Evolutionary conservation across 2,888 invertebrate species (phyloP).

Genomic region (Epistrophe eligans): DNA sequence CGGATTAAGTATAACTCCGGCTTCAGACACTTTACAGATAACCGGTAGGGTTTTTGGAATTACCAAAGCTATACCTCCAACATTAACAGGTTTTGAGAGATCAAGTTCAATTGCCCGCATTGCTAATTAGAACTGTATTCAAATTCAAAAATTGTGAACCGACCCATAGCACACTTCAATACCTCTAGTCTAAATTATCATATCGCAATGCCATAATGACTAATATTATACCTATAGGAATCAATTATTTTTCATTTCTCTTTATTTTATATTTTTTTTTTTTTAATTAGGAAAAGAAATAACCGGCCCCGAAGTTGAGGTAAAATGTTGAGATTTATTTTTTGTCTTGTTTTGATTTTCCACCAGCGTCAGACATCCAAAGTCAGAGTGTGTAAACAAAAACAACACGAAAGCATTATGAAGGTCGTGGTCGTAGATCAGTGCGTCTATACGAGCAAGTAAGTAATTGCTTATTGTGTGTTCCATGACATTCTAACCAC

Average conservation of each 20-base stretch:
- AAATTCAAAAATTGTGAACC: slow-evolving; percentile 19
- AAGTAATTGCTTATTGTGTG: slow-evolving; percentile 48
- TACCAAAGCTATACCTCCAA: slow-evolving; percentile 7
- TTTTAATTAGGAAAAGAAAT: not conserved
- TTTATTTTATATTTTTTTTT: not conserved
- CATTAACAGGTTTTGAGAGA: slow-evolving; percentile 64
- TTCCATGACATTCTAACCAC: slow-evolving; percentile 65
- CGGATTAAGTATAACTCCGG: slow-evolving; percentile 49
- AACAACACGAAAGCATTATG: slow-evolving; percentile 32
- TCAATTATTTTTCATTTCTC: slow-evolving; percentile 34
- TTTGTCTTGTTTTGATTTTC: slow-evolving; percentile 33
- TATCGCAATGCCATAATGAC: slow-evolving; percentile 47
- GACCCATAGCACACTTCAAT: not conserved
- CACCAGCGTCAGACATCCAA: slow-evolving; percentile 36
- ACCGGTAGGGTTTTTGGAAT: slow-evolving; percentile 31
- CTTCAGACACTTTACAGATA: not conserved
- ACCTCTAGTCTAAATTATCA: not conserved
- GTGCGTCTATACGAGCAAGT: slow-evolving; percentile 33
- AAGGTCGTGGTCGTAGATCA: slow-evolving; percentile 58
- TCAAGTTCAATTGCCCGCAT: slow-evolving; percentile 69
- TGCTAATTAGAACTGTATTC: slow-evolving; percentile 48
- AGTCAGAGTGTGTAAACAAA: not conserved
- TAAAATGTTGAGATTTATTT: slow-evolving; percentile 16
- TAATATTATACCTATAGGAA: slow-evolving; percentile 48
- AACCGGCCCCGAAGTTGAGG: not conserved